A percentile compares a stretch with the other conserved stretches of the same genome.
Evolutionary conservation across 2,797 vertebrate species (phyloP).

Genomic region (Hylomyscus alleni): DNA sequence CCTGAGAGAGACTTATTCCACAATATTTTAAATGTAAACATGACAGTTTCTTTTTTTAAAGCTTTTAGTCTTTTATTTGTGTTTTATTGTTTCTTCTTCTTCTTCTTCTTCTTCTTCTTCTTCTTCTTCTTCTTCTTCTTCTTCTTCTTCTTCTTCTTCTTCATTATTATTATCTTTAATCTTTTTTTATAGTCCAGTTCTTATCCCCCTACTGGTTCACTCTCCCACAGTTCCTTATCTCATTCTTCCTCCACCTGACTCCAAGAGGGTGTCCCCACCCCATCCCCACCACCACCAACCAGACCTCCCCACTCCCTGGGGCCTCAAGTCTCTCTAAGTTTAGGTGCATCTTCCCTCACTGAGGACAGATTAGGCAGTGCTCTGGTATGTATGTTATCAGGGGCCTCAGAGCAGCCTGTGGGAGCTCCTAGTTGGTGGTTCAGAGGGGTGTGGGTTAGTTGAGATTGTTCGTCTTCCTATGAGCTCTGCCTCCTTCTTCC

Average conservation of each 20-base stretch:
- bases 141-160: too few relatives aligned
- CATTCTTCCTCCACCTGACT: not conserved
- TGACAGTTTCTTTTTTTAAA: not conserved
- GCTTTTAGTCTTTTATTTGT: not conserved
- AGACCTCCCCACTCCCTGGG: not conserved
- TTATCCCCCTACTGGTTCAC: not conserved
- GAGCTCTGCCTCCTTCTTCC: not conserved
- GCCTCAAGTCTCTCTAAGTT: not conserved
- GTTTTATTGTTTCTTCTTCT: not conserved
- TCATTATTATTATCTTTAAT: not conserved
- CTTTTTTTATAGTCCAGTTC: not conserved
- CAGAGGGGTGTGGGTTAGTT: not conserved
- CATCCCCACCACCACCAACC: not conserved
- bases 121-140: too few relatives aligned
- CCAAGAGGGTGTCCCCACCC: not conserved
- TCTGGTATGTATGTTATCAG: not conserved
- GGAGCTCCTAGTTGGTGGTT: not conserved
- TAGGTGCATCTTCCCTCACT: not conserved
- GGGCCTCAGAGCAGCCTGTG: not conserved
- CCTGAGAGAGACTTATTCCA: not conserved
- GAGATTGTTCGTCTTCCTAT: not conserved
- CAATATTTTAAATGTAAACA: constrained; percentile 15
- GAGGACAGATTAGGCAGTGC: not conserved
- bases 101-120: too few relatives aligned
- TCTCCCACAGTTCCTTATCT: not conserved